Conservation (phyloP, 2,797 vertebrate genomes). For the Artibeus lituratus region DNA sequence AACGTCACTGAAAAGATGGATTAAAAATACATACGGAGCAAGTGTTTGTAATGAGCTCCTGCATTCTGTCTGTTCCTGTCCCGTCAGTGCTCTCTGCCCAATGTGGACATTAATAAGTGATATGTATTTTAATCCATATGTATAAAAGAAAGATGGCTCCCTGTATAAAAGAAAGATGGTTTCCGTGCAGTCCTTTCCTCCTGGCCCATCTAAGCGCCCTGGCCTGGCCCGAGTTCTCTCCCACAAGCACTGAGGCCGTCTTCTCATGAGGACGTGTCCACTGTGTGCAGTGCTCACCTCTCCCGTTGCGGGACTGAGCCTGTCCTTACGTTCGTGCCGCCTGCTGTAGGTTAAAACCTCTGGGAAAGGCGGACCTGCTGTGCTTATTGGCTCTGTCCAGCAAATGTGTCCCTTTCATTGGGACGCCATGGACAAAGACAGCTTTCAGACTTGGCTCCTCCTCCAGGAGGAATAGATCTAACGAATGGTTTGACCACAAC, state of each 20-base stretch:
- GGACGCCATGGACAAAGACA: background rate
- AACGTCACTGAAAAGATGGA: background rate
- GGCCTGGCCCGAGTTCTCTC: background rate
- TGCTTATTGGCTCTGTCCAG: background rate
- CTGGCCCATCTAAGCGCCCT: background rate
- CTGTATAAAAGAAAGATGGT: background rate
- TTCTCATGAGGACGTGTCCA: background rate
- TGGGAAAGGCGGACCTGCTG: background rate
- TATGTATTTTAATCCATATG: background rate
- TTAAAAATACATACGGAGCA: background rate
- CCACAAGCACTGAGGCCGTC: background rate
- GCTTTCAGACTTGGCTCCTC: background rate
- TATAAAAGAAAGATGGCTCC: background rate
- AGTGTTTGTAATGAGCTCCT: background rate
- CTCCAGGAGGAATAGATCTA: background rate
- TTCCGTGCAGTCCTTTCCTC: background rate
- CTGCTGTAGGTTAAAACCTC: background rate
- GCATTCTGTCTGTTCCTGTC: background rate
- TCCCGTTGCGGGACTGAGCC: background rate
- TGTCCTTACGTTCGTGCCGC: background rate
- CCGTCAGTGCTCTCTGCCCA: background rate
- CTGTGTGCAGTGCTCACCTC: rapidly evolving
- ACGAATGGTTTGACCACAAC: background rate
- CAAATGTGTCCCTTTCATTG: background rate
- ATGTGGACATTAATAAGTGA: background rate